Conservation (phyloP, 2,797 vertebrate genomes). For the Trachops cirrhosus region DNA sequence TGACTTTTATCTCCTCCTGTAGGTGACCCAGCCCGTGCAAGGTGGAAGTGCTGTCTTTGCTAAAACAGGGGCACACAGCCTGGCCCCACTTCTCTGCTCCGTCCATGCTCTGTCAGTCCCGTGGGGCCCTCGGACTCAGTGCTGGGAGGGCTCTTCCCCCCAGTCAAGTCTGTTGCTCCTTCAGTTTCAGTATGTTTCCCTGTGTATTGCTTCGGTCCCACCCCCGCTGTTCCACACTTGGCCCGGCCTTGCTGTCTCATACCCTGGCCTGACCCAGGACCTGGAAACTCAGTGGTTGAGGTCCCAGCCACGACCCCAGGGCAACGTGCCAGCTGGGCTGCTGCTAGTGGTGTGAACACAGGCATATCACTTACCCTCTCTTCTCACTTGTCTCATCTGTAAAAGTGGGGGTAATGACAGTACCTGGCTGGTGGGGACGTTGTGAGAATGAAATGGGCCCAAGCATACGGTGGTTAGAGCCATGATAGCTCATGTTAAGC, state of each 20-base stretch:
- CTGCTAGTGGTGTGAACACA: background rate
- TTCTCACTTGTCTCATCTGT: background rate
- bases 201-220: fast-evolving
- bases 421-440: fast-evolving
- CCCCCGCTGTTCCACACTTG: fast-evolving
- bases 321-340: background rate
- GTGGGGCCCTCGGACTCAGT: fast-evolving
- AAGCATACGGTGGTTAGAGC: fast-evolving
- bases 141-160: background rate
- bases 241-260: background rate
- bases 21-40: too few species aligned
- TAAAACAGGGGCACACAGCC: too few species aligned
- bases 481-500: fast-evolving
- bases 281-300: fast-evolving
- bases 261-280: fast-evolving
- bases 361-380: background rate
- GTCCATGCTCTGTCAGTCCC: fast-evolving
- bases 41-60: background rate
- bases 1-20: fast-evolving
- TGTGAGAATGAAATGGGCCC: background rate
- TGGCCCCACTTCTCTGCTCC: fast-evolving
- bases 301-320: too few species aligned
- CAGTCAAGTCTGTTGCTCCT: background rate
- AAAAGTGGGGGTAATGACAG: background rate
- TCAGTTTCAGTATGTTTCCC: background rate